Percentiles rank a stretch among this genome's conserved stretches.
Evolutionary conservation across 1,140 invertebrate genomes (phyloP).

Genomic region (Macrocentrus cingulum): DNA sequence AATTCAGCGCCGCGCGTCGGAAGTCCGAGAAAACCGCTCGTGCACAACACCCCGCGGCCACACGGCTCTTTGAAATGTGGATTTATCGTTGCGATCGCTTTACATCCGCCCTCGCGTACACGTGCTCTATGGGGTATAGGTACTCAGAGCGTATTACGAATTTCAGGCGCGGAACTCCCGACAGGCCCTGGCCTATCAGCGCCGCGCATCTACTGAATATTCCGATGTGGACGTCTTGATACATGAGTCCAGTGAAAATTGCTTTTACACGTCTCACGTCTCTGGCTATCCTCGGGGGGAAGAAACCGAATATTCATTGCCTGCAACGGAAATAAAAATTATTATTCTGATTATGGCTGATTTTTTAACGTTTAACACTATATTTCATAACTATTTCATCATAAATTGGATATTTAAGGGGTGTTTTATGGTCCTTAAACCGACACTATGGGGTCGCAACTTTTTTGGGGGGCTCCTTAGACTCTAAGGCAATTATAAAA

Average conservation of each 20-base stretch:
- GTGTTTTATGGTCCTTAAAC: too few species aligned
- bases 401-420: too few species aligned
- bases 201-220: slow-evolving; percentile 24
- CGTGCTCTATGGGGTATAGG: slow-evolving; percentile 10
- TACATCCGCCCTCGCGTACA: slow-evolving; percentile 27
- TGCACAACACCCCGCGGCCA: background rate
- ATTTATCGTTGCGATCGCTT: slow-evolving; percentile 32
- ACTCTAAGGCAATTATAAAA: too few species aligned
- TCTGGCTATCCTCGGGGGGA: background rate
- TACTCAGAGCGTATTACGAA: slow-evolving; percentile 28
- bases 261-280: slow-evolving; percentile 2
- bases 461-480: too few species aligned
- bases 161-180: slow-evolving; percentile 18
- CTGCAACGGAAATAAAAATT: too few species aligned
- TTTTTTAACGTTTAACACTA: too few species aligned
- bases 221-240: slow-evolving; percentile 16
- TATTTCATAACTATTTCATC: too few species aligned
- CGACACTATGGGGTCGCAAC: too few species aligned
- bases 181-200: background rate
- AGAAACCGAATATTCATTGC: too few species aligned
- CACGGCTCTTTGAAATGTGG: slow-evolving; percentile 21
- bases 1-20: slow-evolving; percentile 13
- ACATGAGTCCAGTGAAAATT: slow-evolving; percentile 13
- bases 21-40: slow-evolving; percentile 11
- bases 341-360: too few species aligned